These are phyloP conservation scores for Megalops cyprinoides DNA, from an alignment of 2,797 vertebrate species.

Conservation along the genomic window DNA sequence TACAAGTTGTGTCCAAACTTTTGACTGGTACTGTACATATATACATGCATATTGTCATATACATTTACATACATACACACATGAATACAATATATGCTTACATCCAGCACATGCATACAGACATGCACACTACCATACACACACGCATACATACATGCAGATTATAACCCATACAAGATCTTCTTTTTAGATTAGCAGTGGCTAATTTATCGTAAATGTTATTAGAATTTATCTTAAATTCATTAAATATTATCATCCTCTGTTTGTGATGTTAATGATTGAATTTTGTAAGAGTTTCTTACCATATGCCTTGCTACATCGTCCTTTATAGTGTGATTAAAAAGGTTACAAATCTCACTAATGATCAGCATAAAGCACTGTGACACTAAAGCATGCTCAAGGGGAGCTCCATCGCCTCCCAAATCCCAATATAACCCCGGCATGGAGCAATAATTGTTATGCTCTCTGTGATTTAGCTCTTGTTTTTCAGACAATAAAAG, in stretches of 20 bases:
- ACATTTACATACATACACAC: no score
- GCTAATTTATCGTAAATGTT: no score
- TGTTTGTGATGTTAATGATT: background rate
- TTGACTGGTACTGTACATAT: no score
- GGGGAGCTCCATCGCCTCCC: background rate
- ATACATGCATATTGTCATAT: no score
- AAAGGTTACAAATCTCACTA: conserved; percentile 12
- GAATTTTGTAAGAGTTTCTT: conserved; percentile 12
- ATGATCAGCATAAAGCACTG: conserved; percentile 19
- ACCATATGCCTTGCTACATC: background rate
- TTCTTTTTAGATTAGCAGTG: no score
- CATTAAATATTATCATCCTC: no score
- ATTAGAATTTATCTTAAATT: no score
- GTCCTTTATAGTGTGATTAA: conserved; percentile 9
- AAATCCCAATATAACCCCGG: background rate
- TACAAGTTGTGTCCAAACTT: no score
- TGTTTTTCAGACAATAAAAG: background rate
- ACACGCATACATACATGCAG: background rate
- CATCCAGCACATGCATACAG: background rate
- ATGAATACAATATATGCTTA: no score
- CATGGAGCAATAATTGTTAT: conserved; percentile 18
- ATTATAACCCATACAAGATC: no score
- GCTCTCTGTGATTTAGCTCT: background rate
- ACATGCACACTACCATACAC: no score
- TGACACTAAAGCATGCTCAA: conserved; percentile 9